Evolutionary conservation across 2,113 vertebrate genomes (phyloP), one percentile per base, ranked within the genome.

Genomic region (Cairina moschata): DNA sequence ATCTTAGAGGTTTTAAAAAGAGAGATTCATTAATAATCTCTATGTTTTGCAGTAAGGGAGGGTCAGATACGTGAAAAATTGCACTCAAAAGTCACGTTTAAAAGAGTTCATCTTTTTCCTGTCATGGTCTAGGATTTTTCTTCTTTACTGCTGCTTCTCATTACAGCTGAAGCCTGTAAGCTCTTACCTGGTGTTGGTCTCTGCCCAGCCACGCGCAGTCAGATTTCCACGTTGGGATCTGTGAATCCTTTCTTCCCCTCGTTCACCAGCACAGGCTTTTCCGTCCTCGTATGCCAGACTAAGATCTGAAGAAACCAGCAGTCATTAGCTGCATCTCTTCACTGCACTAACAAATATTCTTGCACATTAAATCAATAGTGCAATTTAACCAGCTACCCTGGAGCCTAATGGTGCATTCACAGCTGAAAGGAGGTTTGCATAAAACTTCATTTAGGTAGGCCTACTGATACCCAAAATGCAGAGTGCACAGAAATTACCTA

Each of bases 231-330:
- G 0, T 99, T 99, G 81, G 98, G 98, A 97, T 99, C 99, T 83
- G 99, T 99, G 98, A 99, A 99, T 97, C 99, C 99, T 97, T 99
- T 99, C 96, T 99, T 99, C 38, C 99, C 99, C 96, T 99, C 99
- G 0, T 99, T 99, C 86, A 99, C 99, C 92, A 99, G 98, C 96
- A 99, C 98, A 2, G 99, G 99, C 95, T 99, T 99, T 97, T 99
- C 99, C 4, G 99, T 99, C 97, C 99, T 98, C 0, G 99, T 99
- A 95, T 99, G 99, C 99, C 99, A 99, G 93, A 99, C 99, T 52
- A 99, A 98, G 97, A 99, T 99, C 99, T 99, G 97, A 63, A 86
- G 78, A 77, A 97, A 94, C 67, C 91, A 93, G 93, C 87, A 66
- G 68, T 89, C 96, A 89, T 93, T 89, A 95, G 91, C 86, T 55